These are phyloP conservation scores for Monoplex corrugatus DNA, from an alignment of 2,888 invertebrate genomes.

Conservation along the genomic window DNA sequence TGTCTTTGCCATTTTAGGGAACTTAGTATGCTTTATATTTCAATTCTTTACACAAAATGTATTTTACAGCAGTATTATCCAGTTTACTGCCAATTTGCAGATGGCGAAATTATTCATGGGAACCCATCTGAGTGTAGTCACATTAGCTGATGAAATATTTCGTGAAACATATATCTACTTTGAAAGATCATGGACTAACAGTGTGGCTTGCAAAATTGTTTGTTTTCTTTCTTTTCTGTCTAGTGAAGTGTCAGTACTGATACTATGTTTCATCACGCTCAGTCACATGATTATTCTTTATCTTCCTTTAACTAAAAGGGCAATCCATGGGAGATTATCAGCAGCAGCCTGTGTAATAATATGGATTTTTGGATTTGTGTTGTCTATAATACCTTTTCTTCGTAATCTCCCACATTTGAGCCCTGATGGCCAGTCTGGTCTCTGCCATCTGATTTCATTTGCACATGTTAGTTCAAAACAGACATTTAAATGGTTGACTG, in stretches of 20 bases:
- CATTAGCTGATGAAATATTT: not conserved
- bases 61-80: not conserved
- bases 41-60: not conserved
- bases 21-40: not conserved
- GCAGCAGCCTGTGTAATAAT: not conserved
- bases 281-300: not conserved
- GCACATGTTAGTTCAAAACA: not conserved
- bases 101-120: not conserved
- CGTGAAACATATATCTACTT: not conserved
- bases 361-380: not conserved
- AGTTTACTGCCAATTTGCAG: not conserved
- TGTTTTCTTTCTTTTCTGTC: not conserved
- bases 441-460: not conserved
- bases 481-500: not conserved
- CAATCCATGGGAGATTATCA: not conserved
- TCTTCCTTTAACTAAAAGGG: not conserved
- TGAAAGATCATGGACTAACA: not conserved
- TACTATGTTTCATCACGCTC: not conserved
- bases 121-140: not conserved
- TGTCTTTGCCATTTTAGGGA: not conserved
- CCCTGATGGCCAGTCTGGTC: not conserved
- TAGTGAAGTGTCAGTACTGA: not conserved
- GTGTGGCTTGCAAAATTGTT: not conserved
- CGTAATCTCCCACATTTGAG: not conserved
- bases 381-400: not conserved